Evolutionary conservation across 2,113 vertebrate genomes (phyloP).

Genomic region (Oriolus oriolus): DNA sequence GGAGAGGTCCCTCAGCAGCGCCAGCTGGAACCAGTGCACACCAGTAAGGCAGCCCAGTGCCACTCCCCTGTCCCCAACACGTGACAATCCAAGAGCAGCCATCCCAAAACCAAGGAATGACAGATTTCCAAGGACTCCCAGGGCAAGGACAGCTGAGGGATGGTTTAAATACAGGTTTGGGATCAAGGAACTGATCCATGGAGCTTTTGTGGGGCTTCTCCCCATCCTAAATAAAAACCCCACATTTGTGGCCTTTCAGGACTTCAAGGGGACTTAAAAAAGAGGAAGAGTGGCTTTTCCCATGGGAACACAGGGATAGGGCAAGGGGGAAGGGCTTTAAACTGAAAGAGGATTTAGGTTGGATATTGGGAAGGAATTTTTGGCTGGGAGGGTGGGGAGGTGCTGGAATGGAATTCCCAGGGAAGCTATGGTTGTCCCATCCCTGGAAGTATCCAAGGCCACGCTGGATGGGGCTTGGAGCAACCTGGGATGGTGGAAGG

Average conservation of each 20-base stretch:
- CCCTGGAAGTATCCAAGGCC: not conserved
- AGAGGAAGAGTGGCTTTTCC: not conserved
- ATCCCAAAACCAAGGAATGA: not conserved
- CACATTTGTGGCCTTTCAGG: not conserved
- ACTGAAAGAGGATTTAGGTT: not conserved
- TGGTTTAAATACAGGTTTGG: not conserved
- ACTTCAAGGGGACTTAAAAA: not conserved
- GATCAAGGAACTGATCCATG: not conserved
- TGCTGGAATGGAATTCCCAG: not conserved
- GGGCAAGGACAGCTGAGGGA: not conserved
- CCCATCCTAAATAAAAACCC: not conserved
- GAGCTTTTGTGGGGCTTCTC: fast-evolving
- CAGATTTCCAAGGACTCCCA: fast-evolving
- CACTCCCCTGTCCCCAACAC: not conserved
- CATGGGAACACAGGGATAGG: not conserved
- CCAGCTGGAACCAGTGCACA: constrained; percentile 68
- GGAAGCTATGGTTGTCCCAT: not conserved
- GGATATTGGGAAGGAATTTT: not conserved
- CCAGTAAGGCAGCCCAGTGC: not conserved
- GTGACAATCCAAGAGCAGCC: not conserved
- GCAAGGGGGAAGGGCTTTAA: not conserved
- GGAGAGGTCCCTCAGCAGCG: constrained; percentile 81
- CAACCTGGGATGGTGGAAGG: not conserved
- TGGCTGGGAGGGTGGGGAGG: not conserved
- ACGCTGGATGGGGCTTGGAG: not conserved